phyloP scores from a whole-genome alignment of 2,888 invertebrate genomes.

The Drosophila falleni region DNA sequence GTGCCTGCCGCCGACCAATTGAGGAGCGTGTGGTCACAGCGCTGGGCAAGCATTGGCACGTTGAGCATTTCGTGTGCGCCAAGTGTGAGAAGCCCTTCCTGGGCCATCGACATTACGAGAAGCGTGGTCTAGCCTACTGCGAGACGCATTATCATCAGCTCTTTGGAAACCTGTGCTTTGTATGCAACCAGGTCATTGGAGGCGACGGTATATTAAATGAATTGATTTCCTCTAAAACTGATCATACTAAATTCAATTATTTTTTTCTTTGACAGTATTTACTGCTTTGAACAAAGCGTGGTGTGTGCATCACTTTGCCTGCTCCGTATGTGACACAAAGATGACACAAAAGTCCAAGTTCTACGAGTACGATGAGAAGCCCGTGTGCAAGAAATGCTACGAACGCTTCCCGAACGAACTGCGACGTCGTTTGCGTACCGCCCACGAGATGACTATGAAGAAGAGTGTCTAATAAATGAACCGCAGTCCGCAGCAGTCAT shows the following conservation, averaged over 20 bases:
- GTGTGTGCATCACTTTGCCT: slow-evolving; percentile 99
- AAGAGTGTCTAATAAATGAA: slow-evolving; percentile 82
- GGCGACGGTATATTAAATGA: slow-evolving; percentile 93
- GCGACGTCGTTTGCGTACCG: slow-evolving; percentile 95
- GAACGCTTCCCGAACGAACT: slow-evolving; percentile 98
- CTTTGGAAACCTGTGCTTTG: slow-evolving; percentile 99
- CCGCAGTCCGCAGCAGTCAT: background rate
- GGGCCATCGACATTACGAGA: slow-evolving; percentile 99
- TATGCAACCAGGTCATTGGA: slow-evolving; percentile 98
- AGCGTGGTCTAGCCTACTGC: slow-evolving; percentile 99
- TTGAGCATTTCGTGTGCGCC: slow-evolving; percentile 99
- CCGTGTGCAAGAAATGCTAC: slow-evolving; percentile 99
- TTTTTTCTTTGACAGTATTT: slow-evolving; percentile 90
- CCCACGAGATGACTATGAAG: slow-evolving; percentile 92
- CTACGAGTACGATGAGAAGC: slow-evolving; percentile 99
- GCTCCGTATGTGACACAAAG: slow-evolving; percentile 97
- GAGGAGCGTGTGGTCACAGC: slow-evolving; percentile 99
- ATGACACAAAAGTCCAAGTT: slow-evolving; percentile 99
- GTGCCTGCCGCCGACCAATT: slow-evolving; percentile 99
- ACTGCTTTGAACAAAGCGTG: slow-evolving; percentile 99
- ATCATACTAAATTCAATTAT: background rate
- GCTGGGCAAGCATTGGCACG: slow-evolving; percentile 99
- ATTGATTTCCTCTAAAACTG: background rate
- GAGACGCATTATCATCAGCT: slow-evolving; percentile 99
- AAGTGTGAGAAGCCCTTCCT: slow-evolving; percentile 99